phyloP scores from a whole-genome alignment of 2,113 vertebrate genomes.

The Cynoglossus semilaevis region DNA sequence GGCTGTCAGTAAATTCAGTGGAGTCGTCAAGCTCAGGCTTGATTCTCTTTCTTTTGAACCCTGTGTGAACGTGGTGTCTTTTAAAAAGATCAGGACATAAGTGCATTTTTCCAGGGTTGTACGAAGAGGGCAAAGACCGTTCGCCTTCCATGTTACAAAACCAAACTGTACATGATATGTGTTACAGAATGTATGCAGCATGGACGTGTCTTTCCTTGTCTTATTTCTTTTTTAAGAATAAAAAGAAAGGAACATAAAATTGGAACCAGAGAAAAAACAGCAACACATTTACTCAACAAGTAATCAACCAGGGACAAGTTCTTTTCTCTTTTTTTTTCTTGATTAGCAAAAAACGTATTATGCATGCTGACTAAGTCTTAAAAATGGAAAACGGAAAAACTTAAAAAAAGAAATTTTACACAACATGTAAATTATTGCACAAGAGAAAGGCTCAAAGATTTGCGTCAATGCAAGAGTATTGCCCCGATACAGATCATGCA shows the following conservation, averaged over 20 bases:
- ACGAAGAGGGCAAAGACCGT: constrained; percentile 85
- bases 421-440: constrained; percentile 99
- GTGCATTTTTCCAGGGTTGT: constrained; percentile 85
- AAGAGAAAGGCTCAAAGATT: constrained; percentile 99
- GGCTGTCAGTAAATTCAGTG: constrained; percentile 76
- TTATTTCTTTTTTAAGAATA: constrained; percentile 75
- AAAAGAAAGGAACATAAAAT: constrained; percentile 76
- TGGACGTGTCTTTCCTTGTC: constrained; percentile 79
- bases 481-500: constrained; percentile 99
- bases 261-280: constrained; percentile 91
- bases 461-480: constrained; percentile 99
- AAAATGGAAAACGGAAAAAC: constrained; percentile 82
- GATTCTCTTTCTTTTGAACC: constrained; percentile 67
- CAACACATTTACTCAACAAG: constrained; percentile 96
- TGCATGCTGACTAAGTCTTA: constrained; percentile 98
- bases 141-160: constrained; percentile 89
- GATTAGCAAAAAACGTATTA: constrained; percentile 98
- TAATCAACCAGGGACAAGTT: constrained; percentile 96
- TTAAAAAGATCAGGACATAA: constrained; percentile 80
- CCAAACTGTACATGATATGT: constrained; percentile 99
- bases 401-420: constrained; percentile 88
- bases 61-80: constrained; percentile 86
- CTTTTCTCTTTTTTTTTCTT: constrained; percentile 74
- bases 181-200: constrained; percentile 97
- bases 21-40: constrained; percentile 77